Evolutionary conservation across 2,113 vertebrate genomes (phyloP).

Genomic region (Eurypyga helias): DNA sequence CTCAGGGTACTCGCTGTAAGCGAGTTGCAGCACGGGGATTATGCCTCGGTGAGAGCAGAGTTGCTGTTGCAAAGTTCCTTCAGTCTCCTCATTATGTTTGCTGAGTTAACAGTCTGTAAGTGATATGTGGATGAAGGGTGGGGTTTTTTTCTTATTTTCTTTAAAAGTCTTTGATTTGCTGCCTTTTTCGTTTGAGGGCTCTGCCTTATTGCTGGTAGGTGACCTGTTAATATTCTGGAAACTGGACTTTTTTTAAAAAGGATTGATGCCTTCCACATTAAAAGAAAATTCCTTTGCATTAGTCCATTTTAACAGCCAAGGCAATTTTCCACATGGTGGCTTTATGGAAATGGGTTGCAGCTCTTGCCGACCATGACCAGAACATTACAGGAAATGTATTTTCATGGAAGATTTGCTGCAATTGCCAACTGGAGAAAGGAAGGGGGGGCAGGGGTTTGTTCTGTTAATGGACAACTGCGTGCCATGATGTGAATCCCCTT

Average conservation of each 20-base stretch:
- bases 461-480: constrained; percentile 88
- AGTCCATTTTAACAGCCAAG: constrained; percentile 87
- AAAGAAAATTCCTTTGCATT: constrained; percentile 73
- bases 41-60: not conserved
- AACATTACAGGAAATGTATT: constrained; percentile 93
- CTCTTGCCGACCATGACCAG: constrained; percentile 81
- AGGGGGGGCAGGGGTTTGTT: constrained; percentile 68
- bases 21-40: not conserved
- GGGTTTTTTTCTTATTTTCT: not conserved
- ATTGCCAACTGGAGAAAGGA: constrained; percentile 84
- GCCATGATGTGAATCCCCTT: constrained; percentile 72
- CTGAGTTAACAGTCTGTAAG: not conserved
- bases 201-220: constrained; percentile 1
- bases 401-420: constrained; percentile 93
- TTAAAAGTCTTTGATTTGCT: not conserved
- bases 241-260: constrained; percentile 2
- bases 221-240: constrained; percentile 52
- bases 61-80: not conserved
- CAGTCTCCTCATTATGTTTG: not conserved
- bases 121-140: not conserved
- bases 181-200: not conserved
- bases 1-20: not conserved
- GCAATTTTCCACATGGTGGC: constrained; percentile 86
- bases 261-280: constrained; percentile 29
- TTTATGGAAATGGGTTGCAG: constrained; percentile 82